These are phyloP conservation scores for Cyprinodon brontotheroides DNA, from an alignment of 2,113 vertebrate species.

Conservation along the genomic window DNA sequence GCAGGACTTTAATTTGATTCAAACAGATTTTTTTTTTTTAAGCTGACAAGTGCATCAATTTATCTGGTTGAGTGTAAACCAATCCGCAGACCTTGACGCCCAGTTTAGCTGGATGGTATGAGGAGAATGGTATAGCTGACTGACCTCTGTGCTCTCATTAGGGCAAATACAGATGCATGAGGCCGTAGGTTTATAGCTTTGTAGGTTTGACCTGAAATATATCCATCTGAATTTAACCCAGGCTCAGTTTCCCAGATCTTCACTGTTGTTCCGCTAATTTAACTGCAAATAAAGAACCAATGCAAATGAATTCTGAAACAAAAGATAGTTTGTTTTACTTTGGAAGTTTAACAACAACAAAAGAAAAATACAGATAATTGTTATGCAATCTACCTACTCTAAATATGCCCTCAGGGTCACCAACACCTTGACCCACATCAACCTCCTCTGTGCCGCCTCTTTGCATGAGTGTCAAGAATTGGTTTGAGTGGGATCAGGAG, in stretches of 20 bases:
- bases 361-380: conserved; percentile 26
- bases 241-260: conserved; percentile 25
- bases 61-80: conserved; percentile 43
- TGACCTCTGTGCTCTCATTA: conserved; percentile 29
- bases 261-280: conserved; percentile 30
- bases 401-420: conserved; percentile 48
- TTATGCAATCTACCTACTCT: conserved; percentile 47
- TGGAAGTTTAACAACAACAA: conserved; percentile 31
- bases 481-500: conserved; percentile 49
- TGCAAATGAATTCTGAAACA: conserved; percentile 4
- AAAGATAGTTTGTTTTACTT: conserved; percentile 25
- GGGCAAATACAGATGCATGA: conserved; percentile 37
- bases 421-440: conserved; percentile 55
- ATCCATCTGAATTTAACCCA: neutral
- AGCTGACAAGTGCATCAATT: conserved; percentile 42
- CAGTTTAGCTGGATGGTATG: conserved; percentile 14
- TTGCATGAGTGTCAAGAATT: conserved; percentile 17
- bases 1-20: conserved; percentile 9
- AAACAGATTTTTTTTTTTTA: conserved; percentile 4
- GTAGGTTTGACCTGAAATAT: neutral
- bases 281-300: neutral
- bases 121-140: conserved; percentile 9
- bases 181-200: conserved; percentile 49
- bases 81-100: conserved; percentile 30
- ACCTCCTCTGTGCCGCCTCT: neutral